phyloP scores from a whole-genome alignment of 2,888 invertebrate genomes.

The Oligia fasciuncula region DNA sequence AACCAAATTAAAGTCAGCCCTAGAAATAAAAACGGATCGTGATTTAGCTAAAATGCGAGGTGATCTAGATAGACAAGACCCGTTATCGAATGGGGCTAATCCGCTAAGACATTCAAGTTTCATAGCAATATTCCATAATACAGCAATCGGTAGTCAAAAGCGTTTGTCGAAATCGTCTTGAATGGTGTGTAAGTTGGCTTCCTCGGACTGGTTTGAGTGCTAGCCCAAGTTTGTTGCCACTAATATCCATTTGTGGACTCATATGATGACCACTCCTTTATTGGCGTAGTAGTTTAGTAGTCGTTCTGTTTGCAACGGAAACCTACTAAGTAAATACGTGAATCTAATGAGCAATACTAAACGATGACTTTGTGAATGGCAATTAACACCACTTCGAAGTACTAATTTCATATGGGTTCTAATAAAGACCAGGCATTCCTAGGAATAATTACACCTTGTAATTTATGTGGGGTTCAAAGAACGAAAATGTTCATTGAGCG shows the following conservation, averaged over 20 bases:
- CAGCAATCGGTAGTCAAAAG: slow-evolving; percentile 36
- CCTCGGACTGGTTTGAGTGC: slow-evolving; percentile 61
- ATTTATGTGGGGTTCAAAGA: slow-evolving; percentile 27
- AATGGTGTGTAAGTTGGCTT: slow-evolving; percentile 49
- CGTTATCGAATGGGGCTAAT: slow-evolving; percentile 23
- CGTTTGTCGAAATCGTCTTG: slow-evolving; percentile 42
- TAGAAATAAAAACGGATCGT: slow-evolving; percentile 35
- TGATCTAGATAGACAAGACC: slow-evolving; percentile 44
- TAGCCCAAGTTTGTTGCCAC: slow-evolving; percentile 57
- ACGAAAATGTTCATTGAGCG: slow-evolving; percentile 19
- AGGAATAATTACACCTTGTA: slow-evolving; percentile 35
- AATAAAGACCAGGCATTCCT: slow-evolving; percentile 43
- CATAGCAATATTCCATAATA: slow-evolving; percentile 22
- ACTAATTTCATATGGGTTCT: slow-evolving; percentile 52
- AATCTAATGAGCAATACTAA: slow-evolving; percentile 63
- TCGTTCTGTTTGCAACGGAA: slow-evolving; percentile 55
- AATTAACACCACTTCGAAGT: slow-evolving; percentile 56
- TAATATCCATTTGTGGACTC: slow-evolving; percentile 60
- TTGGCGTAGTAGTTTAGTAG: slow-evolving; percentile 52
- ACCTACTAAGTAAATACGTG: slow-evolving; percentile 62
- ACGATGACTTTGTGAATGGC: slow-evolving; percentile 63
- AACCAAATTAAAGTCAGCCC: slow-evolving; percentile 13
- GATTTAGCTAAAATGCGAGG: slow-evolving; percentile 37
- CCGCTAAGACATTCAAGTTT: slow-evolving; percentile 14
- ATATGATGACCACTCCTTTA: slow-evolving; percentile 63